These are phyloP conservation scores for Prosopocoilus inquinatus DNA, from an alignment of 2,888 invertebrate species.

Conservation along the genomic window DNA sequence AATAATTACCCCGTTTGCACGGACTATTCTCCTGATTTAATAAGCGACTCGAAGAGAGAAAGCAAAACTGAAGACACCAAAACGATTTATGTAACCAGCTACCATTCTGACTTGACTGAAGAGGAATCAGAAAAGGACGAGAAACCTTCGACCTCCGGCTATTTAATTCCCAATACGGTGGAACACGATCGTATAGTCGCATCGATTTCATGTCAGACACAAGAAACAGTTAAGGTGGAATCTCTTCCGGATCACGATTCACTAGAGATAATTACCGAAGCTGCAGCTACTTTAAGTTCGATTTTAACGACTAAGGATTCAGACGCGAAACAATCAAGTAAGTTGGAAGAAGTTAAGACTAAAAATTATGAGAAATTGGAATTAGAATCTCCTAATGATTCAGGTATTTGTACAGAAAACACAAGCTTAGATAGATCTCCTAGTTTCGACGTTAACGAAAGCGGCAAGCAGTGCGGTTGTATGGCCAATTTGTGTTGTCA, in stretches of 20 bases:
- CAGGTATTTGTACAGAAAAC: conserved; percentile 72
- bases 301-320: conserved; percentile 55
- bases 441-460: conserved; percentile 54
- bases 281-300: conserved; percentile 62
- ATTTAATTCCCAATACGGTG: conserved; percentile 62
- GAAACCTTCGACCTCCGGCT: conserved; percentile 64
- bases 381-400: conserved; percentile 56
- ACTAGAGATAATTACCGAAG: conserved; percentile 61
- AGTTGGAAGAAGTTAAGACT: conserved; percentile 20
- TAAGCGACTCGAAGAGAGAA: not conserved
- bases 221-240: conserved; percentile 39
- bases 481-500: not conserved
- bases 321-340: conserved; percentile 42
- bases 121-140: conserved; percentile 44
- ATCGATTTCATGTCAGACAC: conserved; percentile 52
- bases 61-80: not conserved
- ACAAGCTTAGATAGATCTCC: conserved; percentile 67
- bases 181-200: conserved; percentile 59
- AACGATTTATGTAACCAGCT: not conserved
- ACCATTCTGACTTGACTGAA: not conserved
- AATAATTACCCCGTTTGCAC: conserved; percentile 68
- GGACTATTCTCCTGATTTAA: conserved; percentile 45
- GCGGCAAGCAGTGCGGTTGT: conserved; percentile 18
- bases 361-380: conserved; percentile 40
- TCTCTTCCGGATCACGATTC: conserved; percentile 54